Conservation (phyloP, 2,113 vertebrate genomes). For the Petromus typicus region DNA sequence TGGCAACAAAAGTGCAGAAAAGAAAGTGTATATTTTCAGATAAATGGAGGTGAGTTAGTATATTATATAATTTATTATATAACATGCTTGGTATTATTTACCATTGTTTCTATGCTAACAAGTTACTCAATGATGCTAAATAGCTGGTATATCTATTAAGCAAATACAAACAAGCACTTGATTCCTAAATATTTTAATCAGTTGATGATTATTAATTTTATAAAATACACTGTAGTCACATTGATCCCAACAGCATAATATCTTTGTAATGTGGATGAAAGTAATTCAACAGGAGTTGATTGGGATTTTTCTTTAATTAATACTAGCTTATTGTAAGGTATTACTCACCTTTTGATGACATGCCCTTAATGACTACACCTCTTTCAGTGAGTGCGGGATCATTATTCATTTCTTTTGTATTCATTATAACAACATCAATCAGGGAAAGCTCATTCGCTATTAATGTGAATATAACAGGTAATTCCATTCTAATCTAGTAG, state of each 20-base stretch:
- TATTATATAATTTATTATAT: background rate
- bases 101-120: background rate
- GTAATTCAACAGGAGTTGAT: conserved; percentile 69
- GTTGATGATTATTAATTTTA: conserved; percentile 67
- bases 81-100: background rate
- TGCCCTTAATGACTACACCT: conserved; percentile 44
- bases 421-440: conserved; percentile 72
- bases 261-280: conserved; percentile 63
- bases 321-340: conserved; percentile 64
- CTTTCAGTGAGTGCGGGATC: conserved; percentile 65
- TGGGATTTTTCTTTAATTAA: conserved; percentile 77
- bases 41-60: conserved; percentile 54
- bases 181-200: conserved; percentile 64
- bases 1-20: conserved; percentile 43
- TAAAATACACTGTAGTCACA: conserved; percentile 62
- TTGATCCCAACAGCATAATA: conserved; percentile 65
- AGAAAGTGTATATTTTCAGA: background rate
- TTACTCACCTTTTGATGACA: conserved; percentile 71
- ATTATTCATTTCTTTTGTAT: conserved; percentile 77
- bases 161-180: conserved; percentile 51
- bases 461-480: conserved; percentile 70
- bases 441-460: conserved; percentile 70
- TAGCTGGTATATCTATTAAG: background rate
- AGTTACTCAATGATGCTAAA: background rate
- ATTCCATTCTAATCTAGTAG: conserved; percentile 73